Evolutionary conservation across 2,797 vertebrate genomes (phyloP).

Genomic region (Pachyuromys duprasi): DNA sequence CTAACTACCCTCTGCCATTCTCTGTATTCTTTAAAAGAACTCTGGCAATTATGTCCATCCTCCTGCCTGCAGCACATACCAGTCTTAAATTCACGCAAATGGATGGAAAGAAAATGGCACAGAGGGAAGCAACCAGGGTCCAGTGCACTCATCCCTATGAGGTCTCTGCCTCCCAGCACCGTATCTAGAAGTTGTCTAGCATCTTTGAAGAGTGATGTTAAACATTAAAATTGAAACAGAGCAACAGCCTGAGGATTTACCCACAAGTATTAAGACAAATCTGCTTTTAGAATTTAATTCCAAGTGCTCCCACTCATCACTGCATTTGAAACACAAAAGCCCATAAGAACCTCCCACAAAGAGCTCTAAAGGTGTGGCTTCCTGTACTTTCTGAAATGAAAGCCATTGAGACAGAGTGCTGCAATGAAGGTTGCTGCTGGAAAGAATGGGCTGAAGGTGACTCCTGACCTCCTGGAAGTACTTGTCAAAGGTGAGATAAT

Average conservation of each 20-base stretch:
- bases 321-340: background rate
- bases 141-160: background rate
- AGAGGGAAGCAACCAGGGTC: background rate
- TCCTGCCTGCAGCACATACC: too few species aligned
- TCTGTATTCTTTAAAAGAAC: background rate
- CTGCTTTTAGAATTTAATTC: slow-evolving; percentile 12
- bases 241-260: background rate
- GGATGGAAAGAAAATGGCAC: background rate
- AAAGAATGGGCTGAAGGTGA: background rate
- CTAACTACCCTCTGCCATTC: background rate
- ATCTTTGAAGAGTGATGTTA: background rate
- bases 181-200: background rate
- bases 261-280: slow-evolving; percentile 13
- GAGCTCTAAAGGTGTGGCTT: background rate
- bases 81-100: background rate
- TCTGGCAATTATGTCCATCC: background rate
- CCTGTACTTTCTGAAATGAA: slow-evolving; percentile 9
- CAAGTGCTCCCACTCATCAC: background rate
- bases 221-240: background rate
- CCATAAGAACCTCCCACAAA: background rate
- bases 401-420: background rate
- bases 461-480: background rate
- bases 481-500: slow-evolving; percentile 20
- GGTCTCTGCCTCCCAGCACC: background rate
- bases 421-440: background rate